A percentile compares a stretch with the other conserved stretches of the same genome.
phyloP scores from a whole-genome alignment of 2,113 vertebrate genomes.

The Hirundichthys speculiger region DNA sequence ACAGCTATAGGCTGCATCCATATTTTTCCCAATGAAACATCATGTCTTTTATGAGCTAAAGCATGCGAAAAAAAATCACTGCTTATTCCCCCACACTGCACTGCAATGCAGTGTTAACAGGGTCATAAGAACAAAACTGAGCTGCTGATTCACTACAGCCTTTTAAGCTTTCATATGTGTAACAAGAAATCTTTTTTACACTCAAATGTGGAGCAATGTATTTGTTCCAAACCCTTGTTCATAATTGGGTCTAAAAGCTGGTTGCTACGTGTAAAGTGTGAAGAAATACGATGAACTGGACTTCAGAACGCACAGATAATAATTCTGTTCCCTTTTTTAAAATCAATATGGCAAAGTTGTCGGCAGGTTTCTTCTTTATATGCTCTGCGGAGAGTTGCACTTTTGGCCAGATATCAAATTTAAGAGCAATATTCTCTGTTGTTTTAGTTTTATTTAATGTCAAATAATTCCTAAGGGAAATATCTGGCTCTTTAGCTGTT shows the following conservation, averaged over 20 bases:
- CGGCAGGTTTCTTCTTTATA: conserved; percentile 5
- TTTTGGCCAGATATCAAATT: conserved; percentile 18
- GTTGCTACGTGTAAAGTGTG: neutral
- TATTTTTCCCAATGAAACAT: conserved; percentile 3
- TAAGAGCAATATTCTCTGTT: conserved; percentile 10
- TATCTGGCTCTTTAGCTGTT: conserved; percentile 5
- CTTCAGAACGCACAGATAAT: neutral
- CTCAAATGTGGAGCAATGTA: neutral
- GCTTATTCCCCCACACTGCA: neutral
- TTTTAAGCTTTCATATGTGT: conserved; percentile 4
- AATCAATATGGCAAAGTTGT: neutral
- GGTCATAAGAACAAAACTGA: conserved; percentile 23
- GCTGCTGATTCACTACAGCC: conserved; percentile 10
- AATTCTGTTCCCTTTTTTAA: neutral
- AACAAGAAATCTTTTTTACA: neutral
- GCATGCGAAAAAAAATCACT: conserved; percentile 15
- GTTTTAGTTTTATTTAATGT: conserved; percentile 22
- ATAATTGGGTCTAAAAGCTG: conserved; percentile 1
- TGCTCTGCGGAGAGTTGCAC: conserved; percentile 1
- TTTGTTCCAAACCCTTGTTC: neutral
- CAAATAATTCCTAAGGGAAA: conserved; percentile 15
- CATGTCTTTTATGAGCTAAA: neutral
- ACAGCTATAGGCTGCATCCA: neutral
- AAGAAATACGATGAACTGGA: conserved; percentile 1
- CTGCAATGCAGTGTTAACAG: conserved; percentile 3